A percentile compares a stretch with the other conserved stretches of the same genome.
These are phyloP conservation scores for Henicopernis longicauda DNA, from an alignment of 2,113 vertebrate species.

Conservation along the genomic window DNA sequence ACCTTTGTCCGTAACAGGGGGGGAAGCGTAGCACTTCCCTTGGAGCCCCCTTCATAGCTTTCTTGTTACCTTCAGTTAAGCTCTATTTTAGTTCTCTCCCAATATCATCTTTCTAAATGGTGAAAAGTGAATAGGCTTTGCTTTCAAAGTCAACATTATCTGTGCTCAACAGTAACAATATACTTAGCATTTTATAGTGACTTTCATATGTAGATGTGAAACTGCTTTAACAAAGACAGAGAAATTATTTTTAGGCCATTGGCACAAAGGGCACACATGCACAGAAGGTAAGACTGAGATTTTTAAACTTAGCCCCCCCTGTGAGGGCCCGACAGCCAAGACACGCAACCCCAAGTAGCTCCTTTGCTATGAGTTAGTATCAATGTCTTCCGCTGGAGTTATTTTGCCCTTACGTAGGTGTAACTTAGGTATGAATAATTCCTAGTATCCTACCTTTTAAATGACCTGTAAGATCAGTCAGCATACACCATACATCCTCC, in stretches of 20 bases:
- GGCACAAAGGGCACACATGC: background rate
- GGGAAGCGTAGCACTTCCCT: background rate
- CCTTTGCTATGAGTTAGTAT: background rate
- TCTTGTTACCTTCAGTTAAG: background rate
- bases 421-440: background rate
- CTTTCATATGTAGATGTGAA: background rate
- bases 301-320: background rate
- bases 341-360: background rate
- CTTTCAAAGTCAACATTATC: slow-evolving; percentile 9
- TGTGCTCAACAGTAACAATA: slow-evolving; percentile 28
- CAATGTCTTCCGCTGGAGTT: background rate
- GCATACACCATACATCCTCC: background rate
- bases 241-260: background rate
- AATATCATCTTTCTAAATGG: background rate
- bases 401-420: background rate
- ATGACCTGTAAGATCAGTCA: background rate
- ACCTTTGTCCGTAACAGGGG: background rate
- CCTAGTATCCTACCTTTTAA: background rate
- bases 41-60: background rate
- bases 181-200: slow-evolving; percentile 36
- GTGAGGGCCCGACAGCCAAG: background rate
- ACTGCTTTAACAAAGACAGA: background rate
- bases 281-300: background rate
- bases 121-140: background rate
- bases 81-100: background rate